Evolutionary conservation across 2,888 invertebrate species (phyloP), one percentile per base, ranked within the genome.

Genomic region (Beris morrisii): DNA sequence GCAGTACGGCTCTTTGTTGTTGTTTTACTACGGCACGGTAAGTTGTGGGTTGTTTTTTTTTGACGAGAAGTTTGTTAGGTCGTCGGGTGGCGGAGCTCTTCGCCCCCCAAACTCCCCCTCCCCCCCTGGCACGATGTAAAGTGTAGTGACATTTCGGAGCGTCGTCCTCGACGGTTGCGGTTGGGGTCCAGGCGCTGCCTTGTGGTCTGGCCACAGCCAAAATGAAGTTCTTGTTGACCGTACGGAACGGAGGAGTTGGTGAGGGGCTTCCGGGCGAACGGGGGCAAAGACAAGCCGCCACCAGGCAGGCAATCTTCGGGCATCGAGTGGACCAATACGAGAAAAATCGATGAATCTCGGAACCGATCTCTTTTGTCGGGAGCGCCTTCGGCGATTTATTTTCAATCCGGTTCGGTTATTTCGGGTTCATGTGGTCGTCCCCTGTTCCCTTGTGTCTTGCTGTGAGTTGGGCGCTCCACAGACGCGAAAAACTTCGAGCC

Each of bases 301-400:
- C n/a, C n/a, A n/a, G n/a, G 22, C 22, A 38, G 38, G 38, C 38
- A 38, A 7, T 7, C 9, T 38, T 38, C 38, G 31, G 4, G 30
- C 9, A 30, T 11, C 9, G 32, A 30, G 5, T 46, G 22, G 48
- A 48, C 58, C 58, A 59, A 59, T 59, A 50, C 38, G 38, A 50
- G 61, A 61, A 61, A 61, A 61, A 61, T 61, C 61, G 61, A 61
- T 61, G 52, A 59, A 61, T 59, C 48, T 59, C 48, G 31, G 59
- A 30, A 32, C 46, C 59, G 31, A 12, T 30, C 15, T 43, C 52
- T 15, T 7, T 50, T 22, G 15, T 38, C 9, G 61, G 38, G 61
- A 53, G 31, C 32, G 38, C 61, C 61, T 50, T 46, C 38, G 30
- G 38, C 61, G 61, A 61, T 52, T 61, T 61, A 61, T 52, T 61